phyloP scores from a whole-genome alignment of 2,888 invertebrate genomes.

The Drosophila buzzatii region DNA sequence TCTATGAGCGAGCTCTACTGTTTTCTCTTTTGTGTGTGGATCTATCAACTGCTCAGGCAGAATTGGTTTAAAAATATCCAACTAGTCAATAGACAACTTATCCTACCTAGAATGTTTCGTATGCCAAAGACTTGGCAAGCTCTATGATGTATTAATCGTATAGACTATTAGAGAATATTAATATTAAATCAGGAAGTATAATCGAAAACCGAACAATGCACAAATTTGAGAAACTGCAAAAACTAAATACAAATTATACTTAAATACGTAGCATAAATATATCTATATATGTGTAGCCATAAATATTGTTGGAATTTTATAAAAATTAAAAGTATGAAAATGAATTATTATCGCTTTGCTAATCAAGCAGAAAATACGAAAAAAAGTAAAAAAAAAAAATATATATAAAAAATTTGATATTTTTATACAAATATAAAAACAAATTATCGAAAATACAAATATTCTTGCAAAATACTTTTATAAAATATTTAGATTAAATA shows the following conservation, averaged over 20 bases:
- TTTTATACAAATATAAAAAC: slow-evolving; percentile 65
- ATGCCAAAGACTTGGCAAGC: slow-evolving; percentile 71
- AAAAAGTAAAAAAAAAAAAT: background rate
- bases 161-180: slow-evolving; percentile 70
- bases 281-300: slow-evolving; percentile 34
- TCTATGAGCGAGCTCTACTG: background rate
- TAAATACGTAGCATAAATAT: slow-evolving; percentile 40
- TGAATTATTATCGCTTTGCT: slow-evolving; percentile 61
- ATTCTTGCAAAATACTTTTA: slow-evolving; percentile 59
- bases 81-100: slow-evolving; percentile 42
- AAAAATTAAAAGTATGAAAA: slow-evolving; percentile 13
- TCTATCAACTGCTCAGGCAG: slow-evolving; percentile 15
- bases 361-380: slow-evolving; percentile 38
- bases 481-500: slow-evolving; percentile 57
- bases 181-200: slow-evolving; percentile 28
- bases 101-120: slow-evolving; percentile 63
- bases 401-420: slow-evolving; percentile 77
- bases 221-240: slow-evolving; percentile 39
- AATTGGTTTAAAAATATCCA: slow-evolving; percentile 23
- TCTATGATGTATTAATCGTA: slow-evolving; percentile 71
- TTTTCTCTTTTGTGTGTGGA: slow-evolving; percentile 30
- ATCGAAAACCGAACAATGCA: slow-evolving; percentile 29
- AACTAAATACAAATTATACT: slow-evolving; percentile 28
- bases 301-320: slow-evolving; percentile 50
- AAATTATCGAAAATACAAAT: slow-evolving; percentile 37